Percentiles rank a stretch among this genome's conserved stretches.
phyloP scores from a whole-genome alignment of 2,797 vertebrate genomes.

The Anguilla megastoma region DNA sequence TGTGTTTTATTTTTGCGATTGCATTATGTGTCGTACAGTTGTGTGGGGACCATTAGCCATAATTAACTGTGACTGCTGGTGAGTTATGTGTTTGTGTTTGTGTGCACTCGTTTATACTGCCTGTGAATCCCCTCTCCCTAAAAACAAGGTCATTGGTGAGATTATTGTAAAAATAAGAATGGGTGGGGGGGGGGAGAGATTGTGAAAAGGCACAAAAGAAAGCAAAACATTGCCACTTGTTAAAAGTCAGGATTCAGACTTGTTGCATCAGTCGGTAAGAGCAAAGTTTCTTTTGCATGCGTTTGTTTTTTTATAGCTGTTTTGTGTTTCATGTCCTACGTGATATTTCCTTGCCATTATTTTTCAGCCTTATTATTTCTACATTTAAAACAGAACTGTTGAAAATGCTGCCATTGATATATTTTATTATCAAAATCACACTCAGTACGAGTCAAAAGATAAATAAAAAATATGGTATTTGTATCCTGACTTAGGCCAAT shows the following conservation, averaged over 20 bases:
- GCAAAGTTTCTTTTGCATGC: slow-evolving; percentile 14
- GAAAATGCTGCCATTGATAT: slow-evolving; percentile 17
- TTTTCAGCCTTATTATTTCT: slow-evolving; percentile 25
- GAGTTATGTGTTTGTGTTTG: not conserved
- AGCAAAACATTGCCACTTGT: not conserved
- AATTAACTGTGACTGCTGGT: not conserved
- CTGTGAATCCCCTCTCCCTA: not conserved
- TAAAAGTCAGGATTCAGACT: slow-evolving; percentile 15
- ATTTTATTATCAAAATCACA: not conserved
- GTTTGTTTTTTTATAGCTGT: not conserved
- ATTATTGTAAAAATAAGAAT: not conserved
- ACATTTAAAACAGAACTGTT: slow-evolving; percentile 12
- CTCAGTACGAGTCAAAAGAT: not conserved
- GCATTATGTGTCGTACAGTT: slow-evolving; percentile 8
- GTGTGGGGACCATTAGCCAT: not conserved
- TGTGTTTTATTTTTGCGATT: slow-evolving; percentile 41
- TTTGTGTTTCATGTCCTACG: slow-evolving; percentile 15
- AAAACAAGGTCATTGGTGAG: not conserved
- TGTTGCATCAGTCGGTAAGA: slow-evolving; percentile 8
- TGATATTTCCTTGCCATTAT: slow-evolving; percentile 13
- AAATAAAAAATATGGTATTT: slow-evolving; percentile 3
- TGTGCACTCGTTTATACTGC: not conserved
- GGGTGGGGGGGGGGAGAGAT: not conserved
- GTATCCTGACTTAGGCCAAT: slow-evolving; percentile 16
- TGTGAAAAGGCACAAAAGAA: not conserved